These are phyloP conservation scores for Sebastes schlegelii DNA, from an alignment of 2,113 vertebrate genomes.

Conservation along the genomic window DNA sequence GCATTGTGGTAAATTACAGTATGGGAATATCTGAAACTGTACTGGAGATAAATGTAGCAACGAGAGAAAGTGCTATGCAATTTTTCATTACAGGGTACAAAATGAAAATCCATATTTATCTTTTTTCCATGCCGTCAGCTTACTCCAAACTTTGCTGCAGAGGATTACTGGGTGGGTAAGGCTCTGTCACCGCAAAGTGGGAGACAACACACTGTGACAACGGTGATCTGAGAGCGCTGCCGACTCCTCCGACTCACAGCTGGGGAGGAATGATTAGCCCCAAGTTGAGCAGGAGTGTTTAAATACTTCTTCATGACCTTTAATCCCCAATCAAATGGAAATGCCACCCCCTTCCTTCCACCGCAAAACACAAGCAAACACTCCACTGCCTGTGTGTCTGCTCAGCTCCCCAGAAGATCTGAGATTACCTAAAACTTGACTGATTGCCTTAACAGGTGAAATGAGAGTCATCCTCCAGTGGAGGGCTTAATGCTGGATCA, in stretches of 20 bases:
- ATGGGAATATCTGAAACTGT: slow-evolving; percentile 56
- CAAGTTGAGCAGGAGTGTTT: slow-evolving; percentile 63
- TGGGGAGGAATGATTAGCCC: slow-evolving; percentile 69
- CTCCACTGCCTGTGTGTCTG: slow-evolving; percentile 16
- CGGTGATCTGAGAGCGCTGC: slow-evolving; percentile 62
- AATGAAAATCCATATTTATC: slow-evolving; percentile 83
- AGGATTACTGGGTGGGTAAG: slow-evolving; percentile 78
- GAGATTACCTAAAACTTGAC: slow-evolving; percentile 75
- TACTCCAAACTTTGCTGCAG: slow-evolving; percentile 74
- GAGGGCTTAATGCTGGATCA: slow-evolving; percentile 61
- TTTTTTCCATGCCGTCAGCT: slow-evolving; percentile 78
- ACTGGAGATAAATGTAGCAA: slow-evolving; percentile 63
- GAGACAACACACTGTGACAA: slow-evolving; percentile 75
- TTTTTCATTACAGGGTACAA: slow-evolving; percentile 75
- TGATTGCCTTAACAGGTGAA: slow-evolving; percentile 74
- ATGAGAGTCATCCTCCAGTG: slow-evolving; percentile 52
- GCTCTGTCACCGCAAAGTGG: slow-evolving; percentile 66
- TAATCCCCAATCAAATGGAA: slow-evolving; percentile 75
- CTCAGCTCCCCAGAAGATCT: slow-evolving; percentile 52
- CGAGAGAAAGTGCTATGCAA: slow-evolving; percentile 60
- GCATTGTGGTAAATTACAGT: slow-evolving; percentile 50
- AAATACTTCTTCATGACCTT: slow-evolving; percentile 72
- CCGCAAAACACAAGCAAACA: slow-evolving; percentile 42
- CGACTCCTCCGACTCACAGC: slow-evolving; percentile 65
- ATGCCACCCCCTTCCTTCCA: slow-evolving; percentile 41